phyloP scores from a whole-genome alignment of 2,888 invertebrate species.

The Clivina fossor region DNA sequence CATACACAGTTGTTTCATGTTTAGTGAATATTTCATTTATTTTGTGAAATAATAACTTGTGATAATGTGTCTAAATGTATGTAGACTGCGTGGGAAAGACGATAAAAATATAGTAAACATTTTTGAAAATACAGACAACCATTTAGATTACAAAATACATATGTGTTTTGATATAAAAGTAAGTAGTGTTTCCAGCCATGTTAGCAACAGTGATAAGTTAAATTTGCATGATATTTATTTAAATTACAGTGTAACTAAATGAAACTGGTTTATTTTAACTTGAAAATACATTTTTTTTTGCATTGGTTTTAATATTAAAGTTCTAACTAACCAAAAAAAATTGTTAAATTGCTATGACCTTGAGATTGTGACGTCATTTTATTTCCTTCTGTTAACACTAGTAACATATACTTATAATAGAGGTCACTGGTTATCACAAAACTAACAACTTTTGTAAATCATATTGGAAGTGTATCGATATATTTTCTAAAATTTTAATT shows the following conservation, averaged over 20 bases:
- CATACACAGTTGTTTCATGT: too few species aligned
- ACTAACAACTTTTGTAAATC: too few species aligned
- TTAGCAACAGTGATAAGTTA: neutral
- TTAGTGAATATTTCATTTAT: too few species aligned
- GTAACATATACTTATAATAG: too few species aligned
- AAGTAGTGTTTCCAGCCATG: neutral
- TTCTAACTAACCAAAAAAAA: neutral
- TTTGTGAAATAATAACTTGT: neutral
- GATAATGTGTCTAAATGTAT: slow-evolving; percentile 8
- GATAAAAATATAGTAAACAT: slow-evolving; percentile 8
- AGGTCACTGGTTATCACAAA: too few species aligned
- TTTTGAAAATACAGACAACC: slow-evolving; percentile 1
- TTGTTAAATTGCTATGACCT: slow-evolving; percentile 3
- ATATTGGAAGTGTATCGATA: too few species aligned
- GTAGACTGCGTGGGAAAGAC: slow-evolving; percentile 27
- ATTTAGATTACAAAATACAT: slow-evolving; percentile 14
- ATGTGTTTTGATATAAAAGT: slow-evolving; percentile 26
- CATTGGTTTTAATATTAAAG: neutral
- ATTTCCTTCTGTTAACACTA: too few species aligned
- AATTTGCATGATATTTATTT: too few species aligned
- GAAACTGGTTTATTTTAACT: too few species aligned
- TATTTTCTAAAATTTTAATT: too few species aligned
- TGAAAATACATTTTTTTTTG: slow-evolving; percentile 6
- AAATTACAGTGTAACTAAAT: too few species aligned
- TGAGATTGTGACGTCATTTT: slow-evolving; percentile 6